Conservation (phyloP, 2,888 invertebrate genomes). For the Parnassius glacialis region DNA sequence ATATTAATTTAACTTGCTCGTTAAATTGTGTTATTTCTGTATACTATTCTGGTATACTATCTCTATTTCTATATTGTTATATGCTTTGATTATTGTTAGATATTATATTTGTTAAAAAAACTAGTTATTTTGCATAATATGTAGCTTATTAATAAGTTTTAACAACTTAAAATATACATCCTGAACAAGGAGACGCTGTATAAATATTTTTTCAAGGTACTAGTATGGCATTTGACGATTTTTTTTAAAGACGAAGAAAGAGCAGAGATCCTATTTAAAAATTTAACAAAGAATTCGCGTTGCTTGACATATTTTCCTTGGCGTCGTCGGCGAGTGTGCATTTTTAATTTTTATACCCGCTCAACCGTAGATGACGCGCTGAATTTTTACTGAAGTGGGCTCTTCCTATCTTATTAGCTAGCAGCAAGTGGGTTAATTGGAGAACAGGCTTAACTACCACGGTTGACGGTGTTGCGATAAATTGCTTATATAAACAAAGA, state of each 20-base stretch:
- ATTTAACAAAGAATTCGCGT: slow-evolving; percentile 50
- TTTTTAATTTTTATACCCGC: slow-evolving; percentile 74
- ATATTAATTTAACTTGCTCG: background rate
- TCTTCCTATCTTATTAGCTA: slow-evolving; percentile 71
- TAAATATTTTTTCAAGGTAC: background rate
- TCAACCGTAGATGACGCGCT: slow-evolving; percentile 63
- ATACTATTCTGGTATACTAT: background rate
- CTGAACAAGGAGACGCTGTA: too few relatives aligned
- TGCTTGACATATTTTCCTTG: slow-evolving; percentile 68
- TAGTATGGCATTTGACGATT: background rate
- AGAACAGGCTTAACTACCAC: slow-evolving; percentile 44
- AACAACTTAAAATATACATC: too few relatives aligned
- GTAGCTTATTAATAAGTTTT: too few relatives aligned
- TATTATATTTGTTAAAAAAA: too few relatives aligned
- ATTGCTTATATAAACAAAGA: too few relatives aligned
- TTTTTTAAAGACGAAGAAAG: slow-evolving; percentile 4
- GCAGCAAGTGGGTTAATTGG: slow-evolving; percentile 55
- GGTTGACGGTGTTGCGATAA: slow-evolving; percentile 11
- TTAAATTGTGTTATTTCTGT: background rate
- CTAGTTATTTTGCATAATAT: too few relatives aligned
- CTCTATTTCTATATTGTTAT: too few relatives aligned
- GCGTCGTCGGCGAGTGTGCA: slow-evolving; percentile 66
- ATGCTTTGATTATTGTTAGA: too few relatives aligned
- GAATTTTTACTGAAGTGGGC: slow-evolving; percentile 72
- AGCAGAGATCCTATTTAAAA: slow-evolving; percentile 39